Evolutionary conservation across 2,113 vertebrate species (phyloP), one percentile per base, ranked within the genome.

Genomic region (Mohoua ochrocephala): DNA sequence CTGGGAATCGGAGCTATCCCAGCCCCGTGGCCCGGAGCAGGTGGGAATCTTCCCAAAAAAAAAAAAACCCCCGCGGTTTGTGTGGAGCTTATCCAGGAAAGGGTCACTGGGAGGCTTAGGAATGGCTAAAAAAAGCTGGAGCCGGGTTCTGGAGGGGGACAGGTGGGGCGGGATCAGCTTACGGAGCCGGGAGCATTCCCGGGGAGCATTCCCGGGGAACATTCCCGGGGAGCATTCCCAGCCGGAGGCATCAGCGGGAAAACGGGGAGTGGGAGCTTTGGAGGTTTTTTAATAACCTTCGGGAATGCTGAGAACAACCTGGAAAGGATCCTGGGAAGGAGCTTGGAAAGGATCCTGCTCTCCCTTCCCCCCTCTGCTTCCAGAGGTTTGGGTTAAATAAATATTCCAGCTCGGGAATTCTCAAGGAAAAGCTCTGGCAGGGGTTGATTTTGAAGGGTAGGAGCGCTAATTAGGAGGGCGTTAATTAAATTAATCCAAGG

Each of bases 71-170:
- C 39, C 19, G 0, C 22, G 81, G 9, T 63, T 82, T 70, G 76
- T 30, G 39, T 9, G 75, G 0, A 7, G 71, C 35, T 64, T 20
- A 33, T 61, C 77, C 30, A 13, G 82, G 42, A 54, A 75, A 39
- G 79, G 67, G 64, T 70, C 81, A 35, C 78, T 14, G 49, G 68
- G 24, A 13, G 49, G 69, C 81, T 94, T 95, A 70, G 91, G 73
- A 87, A 71, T 54, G 49, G 93, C 97, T 97, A 97, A 97, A 98
- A 98, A 98, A 97, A 97, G 97, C 93, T 9, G 27, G 49, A 73
- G 70, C 23, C 68, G 76, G 87, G 83, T 89, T 79, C 73, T 84
- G 31, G 5, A 77, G 64, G 52, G 74, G 74, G 97, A 96, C 97
- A 97, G 97, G 96, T 97, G 97, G 87, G 96, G 45, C 1, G 1